These are phyloP conservation scores for Cataglyphis hispanica DNA, from an alignment of 1,140 invertebrate genomes.

Conservation along the genomic window DNA sequence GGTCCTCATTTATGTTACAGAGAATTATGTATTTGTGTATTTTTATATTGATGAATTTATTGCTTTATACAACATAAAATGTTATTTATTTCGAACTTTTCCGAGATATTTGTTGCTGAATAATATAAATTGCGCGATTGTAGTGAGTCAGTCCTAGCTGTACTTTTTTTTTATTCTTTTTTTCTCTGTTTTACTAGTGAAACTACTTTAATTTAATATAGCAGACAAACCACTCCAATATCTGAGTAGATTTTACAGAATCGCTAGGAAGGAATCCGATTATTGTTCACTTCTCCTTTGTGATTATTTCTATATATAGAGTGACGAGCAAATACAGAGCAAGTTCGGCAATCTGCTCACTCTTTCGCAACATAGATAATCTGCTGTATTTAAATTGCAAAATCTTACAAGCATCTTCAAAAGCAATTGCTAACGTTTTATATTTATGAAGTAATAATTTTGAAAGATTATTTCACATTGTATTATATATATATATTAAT, in stretches of 20 bases:
- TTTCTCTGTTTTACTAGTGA: neutral
- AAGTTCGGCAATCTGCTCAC: neutral
- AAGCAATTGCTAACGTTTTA: slow-evolving; percentile 43
- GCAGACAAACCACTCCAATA: slow-evolving; percentile 53
- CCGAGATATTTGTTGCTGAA: neutral
- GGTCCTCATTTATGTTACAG: neutral
- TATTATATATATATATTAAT: slow-evolving; percentile 34
- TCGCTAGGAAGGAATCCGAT: slow-evolving; percentile 58
- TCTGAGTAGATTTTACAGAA: slow-evolving; percentile 54
- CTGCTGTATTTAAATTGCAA: neutral
- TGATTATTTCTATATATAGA: slow-evolving; percentile 13
- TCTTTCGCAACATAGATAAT: neutral
- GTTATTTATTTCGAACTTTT: neutral
- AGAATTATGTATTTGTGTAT: no score
- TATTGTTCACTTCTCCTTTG: slow-evolving; percentile 10
- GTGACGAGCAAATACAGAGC: slow-evolving; percentile 28
- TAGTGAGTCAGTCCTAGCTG: neutral
- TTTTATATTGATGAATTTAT: neutral
- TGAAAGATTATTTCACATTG: slow-evolving; percentile 1
- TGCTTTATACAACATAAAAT: neutral
- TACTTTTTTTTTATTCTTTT: neutral
- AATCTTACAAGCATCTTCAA: slow-evolving; percentile 35
- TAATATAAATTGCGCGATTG: slow-evolving; percentile 4
- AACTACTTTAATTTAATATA: slow-evolving; percentile 29
- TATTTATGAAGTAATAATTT: slow-evolving; percentile 48